These are phyloP conservation scores for Apis laboriosa DNA, from an alignment of 1,140 invertebrate genomes.

Conservation along the genomic window DNA sequence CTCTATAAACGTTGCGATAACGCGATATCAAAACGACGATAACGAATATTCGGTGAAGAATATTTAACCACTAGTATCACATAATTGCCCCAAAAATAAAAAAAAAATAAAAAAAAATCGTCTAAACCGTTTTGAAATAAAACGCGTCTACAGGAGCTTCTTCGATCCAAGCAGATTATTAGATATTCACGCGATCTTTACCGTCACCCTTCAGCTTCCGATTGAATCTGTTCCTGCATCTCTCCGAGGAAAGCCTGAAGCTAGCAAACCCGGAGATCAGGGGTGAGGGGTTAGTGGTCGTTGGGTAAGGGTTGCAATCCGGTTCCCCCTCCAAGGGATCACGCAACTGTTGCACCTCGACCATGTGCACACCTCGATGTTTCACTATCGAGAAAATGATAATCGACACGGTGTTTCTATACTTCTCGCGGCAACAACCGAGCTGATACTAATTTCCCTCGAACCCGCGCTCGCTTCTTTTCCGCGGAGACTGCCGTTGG, in stretches of 20 bases:
- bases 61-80: background rate
- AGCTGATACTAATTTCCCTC: conserved; percentile 48
- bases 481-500: conserved; percentile 36
- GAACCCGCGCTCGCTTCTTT: conserved; percentile 39
- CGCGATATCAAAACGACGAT: background rate
- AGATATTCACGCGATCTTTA: conserved; percentile 51
- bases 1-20: background rate
- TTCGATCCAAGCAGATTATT: conserved; percentile 19
- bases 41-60: background rate
- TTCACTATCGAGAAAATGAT: background rate
- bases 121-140: background rate
- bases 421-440: conserved; percentile 38
- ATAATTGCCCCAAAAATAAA: background rate
- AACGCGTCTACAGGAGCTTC: background rate
- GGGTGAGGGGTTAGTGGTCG: conserved; percentile 56
- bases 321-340: conserved; percentile 62
- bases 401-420: conserved; percentile 13
- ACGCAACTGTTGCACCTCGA: conserved; percentile 60
- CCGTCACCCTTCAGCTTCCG: conserved; percentile 68
- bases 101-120: background rate
- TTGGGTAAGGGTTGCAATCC: conserved; percentile 46
- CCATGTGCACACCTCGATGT: conserved; percentile 53
- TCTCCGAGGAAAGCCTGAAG: conserved; percentile 64
- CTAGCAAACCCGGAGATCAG: conserved; percentile 61
- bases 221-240: conserved; percentile 65